These are phyloP conservation scores for Chaetorhynchus papuensis DNA, from an alignment of 2,113 vertebrate species.

Conservation along the genomic window DNA sequence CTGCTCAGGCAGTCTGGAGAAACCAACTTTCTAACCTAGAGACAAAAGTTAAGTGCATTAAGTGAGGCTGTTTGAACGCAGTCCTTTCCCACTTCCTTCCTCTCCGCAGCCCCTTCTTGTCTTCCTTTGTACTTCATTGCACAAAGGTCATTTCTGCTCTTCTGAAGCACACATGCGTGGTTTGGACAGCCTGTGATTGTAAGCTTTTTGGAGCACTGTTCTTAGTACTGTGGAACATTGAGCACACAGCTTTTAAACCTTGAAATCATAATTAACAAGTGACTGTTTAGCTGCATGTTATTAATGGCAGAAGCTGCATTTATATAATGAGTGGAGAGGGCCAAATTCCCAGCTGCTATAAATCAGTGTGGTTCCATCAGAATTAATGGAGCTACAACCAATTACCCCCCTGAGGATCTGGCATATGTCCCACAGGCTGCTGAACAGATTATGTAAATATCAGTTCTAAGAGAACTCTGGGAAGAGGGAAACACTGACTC, in stretches of 20 bases:
- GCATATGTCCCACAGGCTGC: neutral
- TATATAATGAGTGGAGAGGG: neutral
- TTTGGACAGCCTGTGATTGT: neutral
- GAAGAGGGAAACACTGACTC: neutral
- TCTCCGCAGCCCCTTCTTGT: neutral
- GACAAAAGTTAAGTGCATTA: neutral
- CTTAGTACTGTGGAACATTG: neutral
- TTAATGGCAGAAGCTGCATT: constrained; percentile 10
- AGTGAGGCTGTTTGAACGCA: neutral
- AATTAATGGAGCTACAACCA: neutral
- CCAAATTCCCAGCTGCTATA: constrained; percentile 31
- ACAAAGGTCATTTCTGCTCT: neutral
- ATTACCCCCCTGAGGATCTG: neutral
- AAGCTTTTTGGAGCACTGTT: neutral
- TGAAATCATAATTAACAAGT: neutral
- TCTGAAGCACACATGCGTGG: accelerated
- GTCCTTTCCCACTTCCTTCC: constrained; percentile 27
- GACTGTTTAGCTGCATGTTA: neutral
- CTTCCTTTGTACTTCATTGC: neutral
- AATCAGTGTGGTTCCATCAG: neutral
- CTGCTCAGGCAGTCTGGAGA: neutral
- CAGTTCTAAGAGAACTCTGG: neutral
- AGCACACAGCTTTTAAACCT: neutral
- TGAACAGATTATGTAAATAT: neutral
- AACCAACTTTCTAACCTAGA: neutral